A percentile compares a stretch with the other conserved stretches of the same genome.
These are phyloP conservation scores for Amphipyra berbera DNA, from an alignment of 2,888 invertebrate genomes.

Conservation along the genomic window DNA sequence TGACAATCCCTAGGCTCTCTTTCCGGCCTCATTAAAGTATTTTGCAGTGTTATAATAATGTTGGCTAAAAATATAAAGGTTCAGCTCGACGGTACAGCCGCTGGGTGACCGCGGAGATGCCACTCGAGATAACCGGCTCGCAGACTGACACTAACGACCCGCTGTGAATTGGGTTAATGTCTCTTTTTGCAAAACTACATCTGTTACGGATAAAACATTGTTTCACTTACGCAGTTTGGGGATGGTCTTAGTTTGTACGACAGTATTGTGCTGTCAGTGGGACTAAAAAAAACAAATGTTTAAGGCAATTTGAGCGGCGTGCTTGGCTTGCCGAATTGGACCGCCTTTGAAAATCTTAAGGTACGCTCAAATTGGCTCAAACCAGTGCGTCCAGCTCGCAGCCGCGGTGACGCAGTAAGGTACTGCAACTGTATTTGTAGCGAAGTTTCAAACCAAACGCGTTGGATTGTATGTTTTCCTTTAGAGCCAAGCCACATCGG, in stretches of 20 bases:
- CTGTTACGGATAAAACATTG: conserved; percentile 50
- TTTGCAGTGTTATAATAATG: conserved; percentile 39
- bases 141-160: conserved; percentile 60
- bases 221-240: conserved; percentile 28
- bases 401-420: no score
- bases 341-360: no score
- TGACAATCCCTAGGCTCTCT: conserved; percentile 33
- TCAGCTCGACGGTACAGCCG: conserved; percentile 28
- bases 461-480: no score
- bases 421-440: no score
- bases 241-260: conserved; percentile 15
- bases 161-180: conserved; percentile 67
- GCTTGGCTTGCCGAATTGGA: conserved; percentile 4
- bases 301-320: conserved; percentile 12
- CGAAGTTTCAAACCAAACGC: no score
- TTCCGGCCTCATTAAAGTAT: conserved; percentile 48
- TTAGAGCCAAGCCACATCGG: no score
- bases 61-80: conserved; percentile 48
- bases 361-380: no score
- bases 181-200: conserved; percentile 57
- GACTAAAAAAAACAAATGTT: neutral
- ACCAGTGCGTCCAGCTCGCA: no score
- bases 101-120: conserved; percentile 47
- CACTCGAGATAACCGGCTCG: conserved; percentile 54
- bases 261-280: neutral